Evolutionary conservation across 2,888 invertebrate genomes (phyloP).

Genomic region (Dasypolia templi): DNA sequence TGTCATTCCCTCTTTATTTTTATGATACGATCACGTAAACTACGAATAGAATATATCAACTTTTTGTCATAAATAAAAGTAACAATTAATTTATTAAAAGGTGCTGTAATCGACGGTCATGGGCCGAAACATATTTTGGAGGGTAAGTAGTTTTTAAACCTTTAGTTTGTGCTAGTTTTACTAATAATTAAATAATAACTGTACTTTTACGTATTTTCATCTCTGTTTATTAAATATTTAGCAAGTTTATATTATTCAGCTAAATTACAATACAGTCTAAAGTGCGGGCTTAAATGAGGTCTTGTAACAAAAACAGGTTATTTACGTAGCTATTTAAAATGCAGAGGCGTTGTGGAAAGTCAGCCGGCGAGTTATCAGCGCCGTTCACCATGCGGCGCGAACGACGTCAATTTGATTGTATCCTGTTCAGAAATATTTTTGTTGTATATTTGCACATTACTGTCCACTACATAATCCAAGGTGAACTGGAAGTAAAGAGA

Average conservation of each 20-base stretch:
- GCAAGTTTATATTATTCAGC: neutral
- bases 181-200: conserved; percentile 8
- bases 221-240: neutral
- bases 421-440: conserved; percentile 15
- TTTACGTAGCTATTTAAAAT: conserved; percentile 31
- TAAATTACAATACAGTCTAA: neutral
- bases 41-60: neutral
- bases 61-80: conserved; percentile 6
- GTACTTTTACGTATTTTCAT: conserved; percentile 17
- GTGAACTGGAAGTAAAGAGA: conserved; percentile 17
- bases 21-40: neutral
- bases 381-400: conserved; percentile 15
- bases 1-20: neutral
- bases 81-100: conserved; percentile 23
- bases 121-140: conserved; percentile 69
- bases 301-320: conserved; percentile 45
- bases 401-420: conserved; percentile 22
- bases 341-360: conserved; percentile 39
- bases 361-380: conserved; percentile 27
- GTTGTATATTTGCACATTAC: neutral
- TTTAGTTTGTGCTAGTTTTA: neutral
- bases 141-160: conserved; percentile 60
- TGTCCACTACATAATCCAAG: conserved; percentile 14
- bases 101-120: conserved; percentile 63
- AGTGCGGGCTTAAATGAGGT: conserved; percentile 6